Conservation (phyloP, 2,888 invertebrate genomes). For the Aspidapion aeneum region DNA sequence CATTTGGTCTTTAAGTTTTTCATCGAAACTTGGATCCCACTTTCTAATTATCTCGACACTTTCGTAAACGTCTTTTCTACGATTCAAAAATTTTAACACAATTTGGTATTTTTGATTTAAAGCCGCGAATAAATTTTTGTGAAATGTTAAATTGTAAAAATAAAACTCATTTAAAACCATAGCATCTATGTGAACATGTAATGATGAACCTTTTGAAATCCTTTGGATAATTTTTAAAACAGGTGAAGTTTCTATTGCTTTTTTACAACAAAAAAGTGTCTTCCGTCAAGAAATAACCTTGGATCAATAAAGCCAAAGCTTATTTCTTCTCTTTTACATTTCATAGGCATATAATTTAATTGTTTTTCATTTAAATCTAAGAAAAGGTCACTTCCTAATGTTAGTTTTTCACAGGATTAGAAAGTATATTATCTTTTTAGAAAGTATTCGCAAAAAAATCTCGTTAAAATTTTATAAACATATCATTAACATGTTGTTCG, state of each 20-base stretch:
- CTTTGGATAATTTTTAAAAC: conserved; percentile 61
- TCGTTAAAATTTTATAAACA: no score
- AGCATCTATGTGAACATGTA: conserved; percentile 67
- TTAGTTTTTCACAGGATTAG: neutral
- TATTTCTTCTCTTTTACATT: conserved; percentile 35
- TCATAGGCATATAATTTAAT: conserved; percentile 38
- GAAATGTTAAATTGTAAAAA: conserved; percentile 56
- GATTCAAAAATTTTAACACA: neutral
- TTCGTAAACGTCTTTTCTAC: neutral
- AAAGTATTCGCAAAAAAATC: no score
- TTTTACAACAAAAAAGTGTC: conserved; percentile 62
- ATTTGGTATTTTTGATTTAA: conserved; percentile 10
- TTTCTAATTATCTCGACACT: neutral
- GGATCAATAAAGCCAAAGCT: conserved; percentile 36
- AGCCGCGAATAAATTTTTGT: conserved; percentile 52
- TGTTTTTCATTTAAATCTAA: conserved; percentile 29
- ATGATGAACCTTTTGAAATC: conserved; percentile 72
- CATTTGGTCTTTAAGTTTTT: neutral
- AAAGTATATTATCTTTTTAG: no score
- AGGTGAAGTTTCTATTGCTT: conserved; percentile 56
- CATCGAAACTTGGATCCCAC: neutral
- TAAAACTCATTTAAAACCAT: conserved; percentile 57
- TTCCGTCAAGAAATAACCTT: conserved; percentile 55
- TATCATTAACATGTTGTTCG: no score
- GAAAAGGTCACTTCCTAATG: neutral